A percentile compares a stretch with the other conserved stretches of the same genome.
Evolutionary conservation across 2,888 invertebrate species (phyloP).

Genomic region (Pseudococcus jackbeardsleyi): DNA sequence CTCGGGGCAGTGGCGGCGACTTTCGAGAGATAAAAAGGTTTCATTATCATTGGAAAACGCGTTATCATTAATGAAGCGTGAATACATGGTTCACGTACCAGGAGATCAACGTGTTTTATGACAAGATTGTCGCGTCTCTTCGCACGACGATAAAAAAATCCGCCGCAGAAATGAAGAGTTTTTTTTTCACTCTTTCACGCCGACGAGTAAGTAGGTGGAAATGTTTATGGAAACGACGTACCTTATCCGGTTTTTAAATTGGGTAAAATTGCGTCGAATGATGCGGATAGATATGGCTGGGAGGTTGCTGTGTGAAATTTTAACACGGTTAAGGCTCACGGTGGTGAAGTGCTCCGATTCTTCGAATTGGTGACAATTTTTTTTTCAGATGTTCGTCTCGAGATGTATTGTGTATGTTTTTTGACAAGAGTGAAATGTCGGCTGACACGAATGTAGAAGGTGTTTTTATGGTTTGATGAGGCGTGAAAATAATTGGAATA

Average conservation of each 20-base stretch:
- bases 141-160: neutral
- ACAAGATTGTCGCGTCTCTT: neutral
- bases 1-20: neutral
- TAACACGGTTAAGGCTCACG: neutral
- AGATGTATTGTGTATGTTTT: neutral
- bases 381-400: neutral
- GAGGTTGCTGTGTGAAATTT: neutral
- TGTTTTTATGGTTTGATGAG: neutral
- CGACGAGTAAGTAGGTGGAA: conserved; percentile 36
- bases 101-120: conserved; percentile 23
- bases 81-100: conserved; percentile 14
- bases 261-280: neutral
- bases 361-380: neutral
- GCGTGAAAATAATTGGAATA: neutral
- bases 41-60: conserved; percentile 35
- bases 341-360: neutral
- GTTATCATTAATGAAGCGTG: conserved; percentile 41
- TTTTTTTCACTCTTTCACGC: neutral
- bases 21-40: conserved; percentile 7
- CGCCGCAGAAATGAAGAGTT: conserved; percentile 25
- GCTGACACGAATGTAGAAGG: neutral
- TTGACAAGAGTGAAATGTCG: neutral
- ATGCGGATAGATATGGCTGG: neutral
- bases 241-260: conserved; percentile 34
- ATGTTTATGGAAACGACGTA: conserved; percentile 9